These are phyloP conservation scores for Volucella inanis DNA, from an alignment of 2,888 invertebrate species.

Conservation along the genomic window DNA sequence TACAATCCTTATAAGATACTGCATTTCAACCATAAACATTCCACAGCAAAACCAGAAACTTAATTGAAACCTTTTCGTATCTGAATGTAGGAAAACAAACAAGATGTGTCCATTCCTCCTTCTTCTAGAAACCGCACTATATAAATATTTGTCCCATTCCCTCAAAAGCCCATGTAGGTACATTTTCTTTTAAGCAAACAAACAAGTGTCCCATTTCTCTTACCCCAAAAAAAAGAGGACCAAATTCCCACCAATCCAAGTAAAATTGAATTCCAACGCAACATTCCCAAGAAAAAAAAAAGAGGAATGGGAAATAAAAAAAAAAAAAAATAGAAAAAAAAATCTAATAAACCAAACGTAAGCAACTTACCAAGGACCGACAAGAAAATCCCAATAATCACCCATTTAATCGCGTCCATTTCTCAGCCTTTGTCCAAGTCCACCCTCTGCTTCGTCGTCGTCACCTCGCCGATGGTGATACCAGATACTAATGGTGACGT, in stretches of 20 bases:
- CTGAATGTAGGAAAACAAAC: conserved; percentile 29
- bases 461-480: conserved; percentile 30
- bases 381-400: conserved; percentile 75
- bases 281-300: conserved; percentile 24
- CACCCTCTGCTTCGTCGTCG: conserved; percentile 7
- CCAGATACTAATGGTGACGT: conserved; percentile 33
- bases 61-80: conserved; percentile 61
- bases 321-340: conserved; percentile 48
- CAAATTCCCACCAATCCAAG: conserved; percentile 16
- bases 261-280: conserved; percentile 46
- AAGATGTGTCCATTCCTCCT: conserved; percentile 11
- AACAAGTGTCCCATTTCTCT: conserved; percentile 70
- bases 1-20: conserved; percentile 7
- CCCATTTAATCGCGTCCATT: conserved; percentile 74
- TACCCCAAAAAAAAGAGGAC: not conserved
- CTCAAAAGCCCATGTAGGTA: not conserved
- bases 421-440: conserved; percentile 61
- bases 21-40: not conserved
- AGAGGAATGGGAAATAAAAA: conserved; percentile 2
- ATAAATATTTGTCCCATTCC: conserved; percentile 56
- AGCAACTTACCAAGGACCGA: conserved; percentile 74
- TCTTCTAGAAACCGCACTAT: conserved; percentile 43
- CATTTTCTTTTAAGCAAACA: conserved; percentile 53
- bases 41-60: conserved; percentile 50
- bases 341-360: conserved; percentile 66